Evolutionary conservation across 2,797 vertebrate species (phyloP), one percentile per base, ranked within the genome.

Genomic region (Galagoides demidoff): DNA sequence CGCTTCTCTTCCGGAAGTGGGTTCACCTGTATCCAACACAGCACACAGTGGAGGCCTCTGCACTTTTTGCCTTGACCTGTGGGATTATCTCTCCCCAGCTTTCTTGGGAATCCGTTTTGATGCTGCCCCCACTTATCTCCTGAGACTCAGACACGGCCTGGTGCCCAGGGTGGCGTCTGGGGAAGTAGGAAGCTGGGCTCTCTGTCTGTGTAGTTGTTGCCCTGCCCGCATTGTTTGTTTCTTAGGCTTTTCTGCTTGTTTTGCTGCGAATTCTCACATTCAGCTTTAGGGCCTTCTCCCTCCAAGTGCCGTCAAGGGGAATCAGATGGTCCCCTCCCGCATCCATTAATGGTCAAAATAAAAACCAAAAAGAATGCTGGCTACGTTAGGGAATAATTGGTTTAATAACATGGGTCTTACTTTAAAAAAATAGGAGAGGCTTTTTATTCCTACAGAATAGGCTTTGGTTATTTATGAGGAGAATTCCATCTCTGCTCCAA

Each of bases 391-490:
- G 70, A 43, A 82, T 55, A 82, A 87, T 85, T 23, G 19, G 37
- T 76, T 87, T 66, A 68, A 87, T 82, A 70, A 57, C 17, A 27
- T 49, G 74, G 37, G 14, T 66, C 45, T 43, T 76, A 23, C 66
- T 45, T 79, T 77, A 49, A 49, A 45, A 43, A 39, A 74, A 39
- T 64, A 39, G 81, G 88, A 91, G 45, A 52, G 19, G 12, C 37
- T n/a, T 23, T 90, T 86, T 66, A 95, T 68, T 83, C 20, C 27
- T n/a, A 25, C 22, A 39, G 61, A 87, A 92, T 17, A n/a, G 83
- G 76, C 45, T 82, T 37, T 37, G 19, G 29, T 57, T 73, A 86
- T 66, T 95, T 81, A 76, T 87, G 70, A 92, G 70, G 66, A 81
- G 90, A 74, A 66, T 57, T 2, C 25, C 68, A 37, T 59, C 19